Base-by-base conservation (phyloP, 2,888 invertebrate genomes). In the Adelognathus sp. region DNA sequence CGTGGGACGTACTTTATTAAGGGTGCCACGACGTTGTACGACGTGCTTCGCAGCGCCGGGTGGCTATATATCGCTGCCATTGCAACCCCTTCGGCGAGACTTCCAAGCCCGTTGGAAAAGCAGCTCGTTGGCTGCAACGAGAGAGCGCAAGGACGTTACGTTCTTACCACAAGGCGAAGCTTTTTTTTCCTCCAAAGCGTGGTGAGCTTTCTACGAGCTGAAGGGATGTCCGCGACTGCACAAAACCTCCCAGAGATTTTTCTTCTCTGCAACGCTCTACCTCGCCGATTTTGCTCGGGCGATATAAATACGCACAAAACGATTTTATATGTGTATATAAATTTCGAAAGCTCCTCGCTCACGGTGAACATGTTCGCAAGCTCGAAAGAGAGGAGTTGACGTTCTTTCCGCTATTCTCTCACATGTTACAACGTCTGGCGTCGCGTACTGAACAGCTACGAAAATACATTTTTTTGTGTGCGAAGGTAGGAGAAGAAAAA, bases 201-300 rank as follows among this genome's bases (percentile, higher is more conserved):
- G 46, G 61, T 56, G 36, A 56, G 46, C 58, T 74, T 74, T 60
- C 69, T 36, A 69, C 64, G 78, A 78, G 41, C 41, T 58, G 50
- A 60, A 78, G 70, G 63, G 69, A 73, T 63, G 16, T 11, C 64
- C 61, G 46, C 29, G 61, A 29, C 21, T 24, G 46, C 36, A 41
- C 39, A 52, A 46, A 46, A 58, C 33, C 63, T 58, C 41, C 36
- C 9, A 14, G 44, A 11, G 21, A 18, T 46, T 46, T n/a, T 46
- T 61, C 27, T 39, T 33, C 29, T 3, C 29, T n/a, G n/a, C 24
- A 7, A 31, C 18, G 29, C 18, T 46, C 6, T 14, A 18, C 44
- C 16, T 18, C 2, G 21, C 18, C 7, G 44, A 36, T 39, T 36
- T 44, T 41, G 11, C 21, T 46, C 27, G 16, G n/a, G 36, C 31